Evolutionary conservation across 2,113 vertebrate genomes (phyloP), one percentile per base, ranked within the genome.

Genomic region (Tiliqua scincoides): DNA sequence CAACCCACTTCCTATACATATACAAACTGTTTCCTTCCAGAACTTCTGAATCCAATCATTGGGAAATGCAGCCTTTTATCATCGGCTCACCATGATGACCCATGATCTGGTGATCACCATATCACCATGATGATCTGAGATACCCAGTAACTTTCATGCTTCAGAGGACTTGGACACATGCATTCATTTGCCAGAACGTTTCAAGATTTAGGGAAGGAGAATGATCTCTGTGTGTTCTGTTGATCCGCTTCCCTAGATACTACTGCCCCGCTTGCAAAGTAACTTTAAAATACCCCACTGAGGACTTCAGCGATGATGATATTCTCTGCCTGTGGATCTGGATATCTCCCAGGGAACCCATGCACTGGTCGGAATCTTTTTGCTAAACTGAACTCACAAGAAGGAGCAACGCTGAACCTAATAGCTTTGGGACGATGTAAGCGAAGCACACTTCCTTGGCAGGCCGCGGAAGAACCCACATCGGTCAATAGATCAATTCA

Each of bases 401-500:
- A 91, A 61, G 83, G 30, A 85, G 76, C 81, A 61, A 90, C 85
- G 76, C 84, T 92, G 73, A 90, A 8, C 17, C 17, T 81, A 89
- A 91, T 71, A 91, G 83, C 62, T 88, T 89, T 78, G 84, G 52
- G n/a, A 77, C 83, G 57, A 79, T 76, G 59, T 76, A 87, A 59
- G 84, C 54, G 83, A 87, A 88, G 76, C 73, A 83, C 21, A 83
- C 2, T 89, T 91, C 65, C 89, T 91, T 65, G 37, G 32, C 23
- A 23, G 27, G 21, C 35, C 21, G 81, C 91, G 87, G 70, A 91
- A 91, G 79, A 59, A 88, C 48, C 4, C 12, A 6, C 67, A 87
- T 83, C 84, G 73, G 83, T 87, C 79, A 91, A 81, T 89, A 91
- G 92, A 90, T 92, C 89, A 84, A 84, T 92, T n/a, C 87, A 85